phyloP scores from a whole-genome alignment of 2,888 invertebrate species.

The Eristalis pertinax region DNA sequence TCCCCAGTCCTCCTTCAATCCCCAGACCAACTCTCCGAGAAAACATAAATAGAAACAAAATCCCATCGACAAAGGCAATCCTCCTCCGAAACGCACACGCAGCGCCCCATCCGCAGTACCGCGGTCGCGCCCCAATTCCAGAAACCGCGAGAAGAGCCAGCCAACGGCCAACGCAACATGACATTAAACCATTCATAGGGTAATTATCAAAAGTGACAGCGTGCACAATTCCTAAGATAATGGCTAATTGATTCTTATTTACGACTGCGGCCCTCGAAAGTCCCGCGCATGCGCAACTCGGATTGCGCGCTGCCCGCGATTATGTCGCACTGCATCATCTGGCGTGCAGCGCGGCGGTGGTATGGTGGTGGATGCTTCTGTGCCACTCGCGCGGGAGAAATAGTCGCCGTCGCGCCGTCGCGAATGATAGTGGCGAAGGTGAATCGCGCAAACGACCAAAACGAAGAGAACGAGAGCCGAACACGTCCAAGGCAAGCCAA shows the following conservation, averaged over 20 bases:
- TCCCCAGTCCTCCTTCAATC: no score
- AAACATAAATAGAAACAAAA: neutral
- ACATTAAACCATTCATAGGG: slow-evolving; percentile 75
- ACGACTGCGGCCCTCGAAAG: slow-evolving; percentile 69
- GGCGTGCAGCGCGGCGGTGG: slow-evolving; percentile 15
- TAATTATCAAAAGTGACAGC: slow-evolving; percentile 75
- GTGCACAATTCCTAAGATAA: slow-evolving; percentile 75
- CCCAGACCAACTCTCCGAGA: neutral
- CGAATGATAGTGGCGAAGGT: slow-evolving; percentile 21
- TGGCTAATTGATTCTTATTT: slow-evolving; percentile 75
- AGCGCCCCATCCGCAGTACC: neutral
- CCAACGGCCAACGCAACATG: slow-evolving; percentile 52
- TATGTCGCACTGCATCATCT: slow-evolving; percentile 60
- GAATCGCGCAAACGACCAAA: neutral
- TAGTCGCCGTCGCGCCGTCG: slow-evolving; percentile 31
- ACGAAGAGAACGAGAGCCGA: neutral
- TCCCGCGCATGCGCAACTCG: slow-evolving; percentile 47
- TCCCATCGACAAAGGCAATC: neutral
- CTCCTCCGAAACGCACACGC: neutral
- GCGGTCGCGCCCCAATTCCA: neutral
- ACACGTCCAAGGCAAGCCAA: neutral
- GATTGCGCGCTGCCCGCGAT: slow-evolving; percentile 53
- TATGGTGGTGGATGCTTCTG: slow-evolving; percentile 8
- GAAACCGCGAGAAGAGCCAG: neutral
- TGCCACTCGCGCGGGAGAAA: slow-evolving; percentile 23